These are phyloP conservation scores for Jaculus jaculus DNA, from an alignment of 2,113 vertebrate genomes.

Conservation along the genomic window DNA sequence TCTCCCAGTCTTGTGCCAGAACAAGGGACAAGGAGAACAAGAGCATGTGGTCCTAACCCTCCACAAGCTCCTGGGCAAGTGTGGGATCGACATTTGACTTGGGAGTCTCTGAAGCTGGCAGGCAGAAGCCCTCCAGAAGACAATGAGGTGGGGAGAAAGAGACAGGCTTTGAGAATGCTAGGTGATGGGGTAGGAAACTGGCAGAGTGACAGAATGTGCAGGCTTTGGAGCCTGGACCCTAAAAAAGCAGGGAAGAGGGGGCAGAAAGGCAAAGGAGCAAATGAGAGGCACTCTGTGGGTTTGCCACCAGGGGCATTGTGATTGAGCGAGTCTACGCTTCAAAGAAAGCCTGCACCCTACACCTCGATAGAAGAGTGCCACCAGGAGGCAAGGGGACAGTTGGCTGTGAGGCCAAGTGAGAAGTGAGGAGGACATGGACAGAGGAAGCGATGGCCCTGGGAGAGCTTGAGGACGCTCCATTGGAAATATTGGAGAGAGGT, in stretches of 20 bases:
- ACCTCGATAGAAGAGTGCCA: not conserved
- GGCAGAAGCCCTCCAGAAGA: not conserved
- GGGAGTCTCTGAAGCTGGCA: not conserved
- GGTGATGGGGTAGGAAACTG: not conserved
- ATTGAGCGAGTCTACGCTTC: too few relatives aligned
- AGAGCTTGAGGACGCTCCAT: not conserved
- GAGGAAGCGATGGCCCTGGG: not conserved
- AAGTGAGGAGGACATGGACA: not conserved
- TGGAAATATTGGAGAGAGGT: not conserved
- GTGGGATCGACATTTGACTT: not conserved
- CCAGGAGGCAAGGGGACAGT: not conserved
- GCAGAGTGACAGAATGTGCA: not conserved
- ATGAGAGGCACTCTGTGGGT: fast-evolving
- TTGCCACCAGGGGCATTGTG: not conserved
- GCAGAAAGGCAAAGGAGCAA: not conserved
- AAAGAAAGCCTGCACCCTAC: not conserved
- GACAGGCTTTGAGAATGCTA: not conserved
- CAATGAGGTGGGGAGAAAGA: not conserved
- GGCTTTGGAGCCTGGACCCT: not conserved
- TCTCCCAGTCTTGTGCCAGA: not conserved
- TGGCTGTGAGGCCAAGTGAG: not conserved
- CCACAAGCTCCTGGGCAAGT: not conserved
- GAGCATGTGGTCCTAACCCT: not conserved
- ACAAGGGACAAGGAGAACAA: not conserved
- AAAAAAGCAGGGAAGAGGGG: not conserved